Base-by-base conservation (phyloP, 2,888 invertebrate genomes). In the Drosophila formosana region DNA sequence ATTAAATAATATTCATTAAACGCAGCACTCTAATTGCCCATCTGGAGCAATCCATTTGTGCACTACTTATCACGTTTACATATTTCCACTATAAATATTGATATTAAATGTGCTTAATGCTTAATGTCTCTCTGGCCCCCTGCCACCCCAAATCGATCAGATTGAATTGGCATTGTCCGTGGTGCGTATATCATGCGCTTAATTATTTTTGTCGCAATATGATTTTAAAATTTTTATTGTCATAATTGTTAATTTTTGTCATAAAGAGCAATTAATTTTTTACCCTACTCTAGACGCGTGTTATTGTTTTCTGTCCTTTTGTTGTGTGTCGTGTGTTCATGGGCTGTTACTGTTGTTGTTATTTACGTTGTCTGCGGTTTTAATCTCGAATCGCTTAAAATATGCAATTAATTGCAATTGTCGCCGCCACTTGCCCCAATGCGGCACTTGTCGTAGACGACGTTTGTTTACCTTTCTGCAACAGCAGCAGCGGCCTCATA, bases 361-460 rank as follows among this genome's bases (percentile, higher is more conserved):
- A 53, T 76, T 77, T 70, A 65, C 74, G 71, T 74, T 74, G 78
- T 74, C 77, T 78, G 77, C 68, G 77, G 74, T 68, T 78, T 74
- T 78, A 78, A 78, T 74, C 78, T 68, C 52, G 61, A 74, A 66
- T 57, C 74, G 78, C 71, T 78, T 78, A 64, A 81, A 81, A 82
- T 82, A 82, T 80, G 81, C 82, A 81, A 81, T 82, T 81, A 81
- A 81, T 81, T 82, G 81, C 80, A 82, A 80, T 81, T 82, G 81
- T 82, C 80, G 68, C 80, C 57, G 70, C 63, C 68, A 72, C 70
- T 70, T 73, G 75, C 51, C 55, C 50, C 34, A 18, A 37, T 18
- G 37, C 37, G 49, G 39, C 58, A 60, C 66, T 73, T 67, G 73
- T 74, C 66, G 60, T 49, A 53, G 61, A 63, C 76, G 62, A 68